phyloP scores from a whole-genome alignment of 2,797 vertebrate species.

The Pteropus rufus region DNA sequence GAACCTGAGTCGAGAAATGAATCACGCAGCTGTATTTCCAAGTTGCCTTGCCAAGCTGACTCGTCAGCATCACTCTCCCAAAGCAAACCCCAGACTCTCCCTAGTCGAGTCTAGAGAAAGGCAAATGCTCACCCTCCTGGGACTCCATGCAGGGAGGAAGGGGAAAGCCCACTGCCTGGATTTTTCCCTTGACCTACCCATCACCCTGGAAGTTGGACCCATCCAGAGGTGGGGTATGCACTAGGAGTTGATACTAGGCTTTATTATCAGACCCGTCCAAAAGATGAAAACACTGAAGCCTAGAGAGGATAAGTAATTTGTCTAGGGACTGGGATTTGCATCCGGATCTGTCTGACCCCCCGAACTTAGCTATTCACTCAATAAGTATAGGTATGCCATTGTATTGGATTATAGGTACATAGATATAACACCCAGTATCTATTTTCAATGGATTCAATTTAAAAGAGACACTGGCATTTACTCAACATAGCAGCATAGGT shows the following conservation, averaged over 20 bases:
- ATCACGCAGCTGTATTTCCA: neutral
- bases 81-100: neutral
- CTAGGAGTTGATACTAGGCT: neutral
- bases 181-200: neutral
- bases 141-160: neutral
- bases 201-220: neutral
- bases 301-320: too few relatives aligned
- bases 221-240: accelerated
- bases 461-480: neutral
- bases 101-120: neutral
- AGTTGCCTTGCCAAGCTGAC: neutral
- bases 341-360: neutral
- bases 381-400: neutral
- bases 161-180: too few relatives aligned
- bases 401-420: neutral
- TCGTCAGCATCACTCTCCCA: neutral
- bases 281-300: neutral
- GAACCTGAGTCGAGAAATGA: neutral
- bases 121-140: too few relatives aligned
- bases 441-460: neutral
- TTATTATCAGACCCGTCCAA: neutral
- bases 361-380: neutral
- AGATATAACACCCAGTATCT: neutral
- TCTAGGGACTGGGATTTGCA: neutral
- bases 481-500: neutral